Conservation (phyloP, 2,113 vertebrate species). For the Monopterus albus region DNA sequence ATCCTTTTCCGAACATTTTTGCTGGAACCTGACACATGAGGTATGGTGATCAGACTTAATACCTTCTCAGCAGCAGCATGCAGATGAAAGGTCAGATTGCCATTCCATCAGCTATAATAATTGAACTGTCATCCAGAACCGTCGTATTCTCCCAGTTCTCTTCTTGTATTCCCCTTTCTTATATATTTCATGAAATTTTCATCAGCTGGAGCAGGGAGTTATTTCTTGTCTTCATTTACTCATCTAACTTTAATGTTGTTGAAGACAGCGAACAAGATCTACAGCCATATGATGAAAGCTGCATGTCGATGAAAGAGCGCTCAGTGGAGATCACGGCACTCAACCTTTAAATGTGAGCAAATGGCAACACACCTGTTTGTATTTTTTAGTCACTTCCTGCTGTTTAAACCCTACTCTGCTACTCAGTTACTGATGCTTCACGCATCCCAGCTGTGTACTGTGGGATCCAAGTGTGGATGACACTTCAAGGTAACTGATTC, state of each 20-base stretch:
- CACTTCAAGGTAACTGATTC: conserved; percentile 36
- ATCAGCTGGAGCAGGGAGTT: conserved; percentile 37
- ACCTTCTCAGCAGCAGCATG: conserved; percentile 26
- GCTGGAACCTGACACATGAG: conserved; percentile 36
- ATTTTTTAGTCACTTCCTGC: conserved; percentile 18
- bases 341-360: conserved; percentile 27
- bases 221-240: conserved; percentile 57
- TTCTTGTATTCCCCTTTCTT: conserved; percentile 15
- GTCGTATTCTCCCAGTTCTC: conserved; percentile 9
- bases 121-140: conserved; percentile 52
- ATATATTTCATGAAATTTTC: conserved; percentile 64
- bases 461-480: conserved; percentile 6
- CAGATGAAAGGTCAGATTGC: conserved; percentile 61
- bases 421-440: conserved; percentile 3
- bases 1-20: conserved; percentile 20
- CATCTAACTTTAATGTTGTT: conserved; percentile 27
- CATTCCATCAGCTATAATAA: conserved; percentile 67
- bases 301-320: conserved; percentile 40
- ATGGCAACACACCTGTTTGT: conserved; percentile 31
- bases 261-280: conserved; percentile 56
- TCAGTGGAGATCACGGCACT: conserved; percentile 37
- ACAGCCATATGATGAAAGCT: conserved; percentile 48
- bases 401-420: conserved; percentile 19
- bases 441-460: conserved; percentile 25
- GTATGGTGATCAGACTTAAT: conserved; percentile 52